Base-by-base conservation (phyloP, 2,113 vertebrate genomes). In the Desmodus rotundus region DNA sequence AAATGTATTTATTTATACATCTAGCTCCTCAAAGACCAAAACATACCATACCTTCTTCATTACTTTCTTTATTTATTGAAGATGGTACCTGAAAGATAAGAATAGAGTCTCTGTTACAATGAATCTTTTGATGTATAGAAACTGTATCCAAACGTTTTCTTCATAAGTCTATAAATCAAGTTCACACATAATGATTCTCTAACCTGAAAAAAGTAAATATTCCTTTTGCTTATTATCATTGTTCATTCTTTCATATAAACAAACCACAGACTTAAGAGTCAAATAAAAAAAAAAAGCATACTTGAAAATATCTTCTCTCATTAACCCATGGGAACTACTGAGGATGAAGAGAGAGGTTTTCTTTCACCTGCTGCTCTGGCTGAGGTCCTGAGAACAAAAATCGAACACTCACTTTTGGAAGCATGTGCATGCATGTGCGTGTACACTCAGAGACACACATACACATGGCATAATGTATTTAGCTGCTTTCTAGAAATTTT, bases 21-120 rank as follows among this genome's bases (percentile, higher is more conserved):
- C 15, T 82, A 41, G 15, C 33, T 5, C 22, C 50, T 87, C 12
- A 91, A 33, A 74, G 87, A 43, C 52, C 87, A 95, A 95, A 91
- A 28, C 0, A 65, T 80, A 77, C 33, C 90, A 87, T 98, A 99
- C 99, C 99, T 97, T 99, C 98, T 95, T 97, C 38, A 94, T 98
- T 95, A 89, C 98, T 84, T 24, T 97, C 97, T 83, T 98, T 95
- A 28, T 94, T 97, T 68, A 93, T 89, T 70, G 93, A 97, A 1
- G 95, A 94, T 63, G 98, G 97, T 52, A 98, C 98, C 99, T 99
- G 93, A 58, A 97, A 96, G 90, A 63, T 77, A 76, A 78, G 56
- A 41, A 88, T 13, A 96, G 36, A 70, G 54, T 26, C 26, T n/a
- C 73, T n/a, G 19, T 96, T 65, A 96, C 15, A 93, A 76, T 63